Conservation (phyloP, 2,113 vertebrate species). For the Perca fluviatilis region DNA sequence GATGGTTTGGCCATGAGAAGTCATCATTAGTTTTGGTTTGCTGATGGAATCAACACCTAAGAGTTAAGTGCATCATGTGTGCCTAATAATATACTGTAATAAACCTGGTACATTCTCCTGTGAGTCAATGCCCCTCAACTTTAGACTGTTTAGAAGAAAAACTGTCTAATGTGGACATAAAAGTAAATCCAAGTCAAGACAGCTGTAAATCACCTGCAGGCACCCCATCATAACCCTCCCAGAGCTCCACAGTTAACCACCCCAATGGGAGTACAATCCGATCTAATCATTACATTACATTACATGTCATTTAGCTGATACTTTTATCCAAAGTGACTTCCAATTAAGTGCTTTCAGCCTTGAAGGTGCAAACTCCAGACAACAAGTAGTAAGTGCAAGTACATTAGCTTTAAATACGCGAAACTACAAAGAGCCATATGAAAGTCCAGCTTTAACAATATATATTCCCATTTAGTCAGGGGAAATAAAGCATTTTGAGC, state of each 20-base stretch:
- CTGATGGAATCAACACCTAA: slow-evolving; percentile 7
- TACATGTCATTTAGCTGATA: no score
- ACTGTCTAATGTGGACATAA: not conserved
- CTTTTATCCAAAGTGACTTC: no score
- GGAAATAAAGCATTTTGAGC: no score
- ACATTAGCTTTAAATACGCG: no score
- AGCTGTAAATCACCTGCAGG: slow-evolving; percentile 18
- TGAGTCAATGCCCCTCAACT: not conserved
- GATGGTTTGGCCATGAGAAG: slow-evolving; percentile 9
- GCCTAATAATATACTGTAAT: slow-evolving; percentile 6
- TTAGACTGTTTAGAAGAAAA: slow-evolving; percentile 10
- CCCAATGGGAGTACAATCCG: not conserved
- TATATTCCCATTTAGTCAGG: no score
- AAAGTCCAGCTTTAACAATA: no score
- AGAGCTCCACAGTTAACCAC: not conserved
- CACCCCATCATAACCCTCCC: not conserved
- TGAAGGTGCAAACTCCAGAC: no score
- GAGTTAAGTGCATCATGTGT: slow-evolving; percentile 19
- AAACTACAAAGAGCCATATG: no score
- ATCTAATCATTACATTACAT: slow-evolving; percentile 15
- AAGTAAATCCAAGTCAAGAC: not conserved
- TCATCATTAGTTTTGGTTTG: slow-evolving; percentile 29
- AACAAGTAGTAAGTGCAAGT: no score
- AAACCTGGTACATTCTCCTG: slow-evolving; percentile 5
- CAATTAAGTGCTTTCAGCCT: no score